These are phyloP conservation scores for Anguilla obscura DNA, from an alignment of 2,797 vertebrate species.

Conservation along the genomic window DNA sequence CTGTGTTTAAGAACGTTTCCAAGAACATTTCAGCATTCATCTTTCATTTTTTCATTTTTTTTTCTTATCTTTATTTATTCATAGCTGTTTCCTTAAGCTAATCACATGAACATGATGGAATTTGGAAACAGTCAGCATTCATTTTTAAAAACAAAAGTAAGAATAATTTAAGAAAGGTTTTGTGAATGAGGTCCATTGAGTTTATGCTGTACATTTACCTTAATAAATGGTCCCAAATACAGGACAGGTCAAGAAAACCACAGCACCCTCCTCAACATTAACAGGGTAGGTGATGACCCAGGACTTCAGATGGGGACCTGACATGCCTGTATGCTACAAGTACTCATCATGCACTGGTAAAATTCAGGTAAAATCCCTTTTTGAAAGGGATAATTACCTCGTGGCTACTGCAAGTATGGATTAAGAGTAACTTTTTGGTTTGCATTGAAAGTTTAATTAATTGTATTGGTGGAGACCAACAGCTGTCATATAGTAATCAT, in stretches of 20 bases:
- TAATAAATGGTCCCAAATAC: background rate
- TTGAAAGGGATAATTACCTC: constrained; percentile 7
- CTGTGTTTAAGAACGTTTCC: too few relatives aligned
- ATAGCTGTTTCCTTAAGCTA: too few relatives aligned
- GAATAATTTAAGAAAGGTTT: too few relatives aligned
- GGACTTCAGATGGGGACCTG: background rate
- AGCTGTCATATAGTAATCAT: background rate
- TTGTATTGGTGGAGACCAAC: background rate
- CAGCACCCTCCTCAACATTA: constrained; percentile 27
- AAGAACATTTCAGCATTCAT: too few relatives aligned
- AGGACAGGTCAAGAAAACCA: background rate
- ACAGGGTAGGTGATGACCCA: constrained; percentile 23
- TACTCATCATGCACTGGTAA: constrained; percentile 26
- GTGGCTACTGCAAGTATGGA: constrained; percentile 12
- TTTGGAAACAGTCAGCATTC: too few relatives aligned
- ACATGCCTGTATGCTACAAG: constrained; percentile 17
- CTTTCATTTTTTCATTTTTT: too few relatives aligned
- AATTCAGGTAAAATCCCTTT: background rate
- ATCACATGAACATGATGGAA: too few relatives aligned
- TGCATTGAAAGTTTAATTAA: background rate
- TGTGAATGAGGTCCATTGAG: too few relatives aligned
- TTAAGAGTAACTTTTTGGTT: constrained; percentile 1
- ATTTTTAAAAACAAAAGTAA: too few relatives aligned
- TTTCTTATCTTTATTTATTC: too few relatives aligned
- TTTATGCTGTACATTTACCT: too few relatives aligned